These are phyloP conservation scores for Mactra quadrangularis DNA, from an alignment of 1,140 invertebrate genomes.

Conservation along the genomic window DNA sequence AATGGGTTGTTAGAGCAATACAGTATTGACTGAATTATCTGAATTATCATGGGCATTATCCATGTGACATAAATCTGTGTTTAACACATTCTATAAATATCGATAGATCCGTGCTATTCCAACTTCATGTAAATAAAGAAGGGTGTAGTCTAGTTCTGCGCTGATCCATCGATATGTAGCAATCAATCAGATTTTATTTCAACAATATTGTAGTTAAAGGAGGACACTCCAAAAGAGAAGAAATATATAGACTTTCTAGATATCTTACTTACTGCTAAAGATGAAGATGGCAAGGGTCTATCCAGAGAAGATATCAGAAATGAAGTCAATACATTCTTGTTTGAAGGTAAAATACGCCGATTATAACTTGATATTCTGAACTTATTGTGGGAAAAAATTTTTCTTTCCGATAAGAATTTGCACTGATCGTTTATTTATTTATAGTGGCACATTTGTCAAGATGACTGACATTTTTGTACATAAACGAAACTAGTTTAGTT, in stretches of 20 bases:
- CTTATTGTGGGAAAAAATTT: not conserved
- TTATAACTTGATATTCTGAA: not conserved
- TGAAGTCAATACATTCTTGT: conserved; percentile 38
- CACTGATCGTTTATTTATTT: no score
- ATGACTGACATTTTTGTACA: no score
- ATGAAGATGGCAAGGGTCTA: not conserved
- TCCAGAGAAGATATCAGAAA: conserved; percentile 10
- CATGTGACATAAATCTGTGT: not conserved
- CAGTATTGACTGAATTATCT: no score
- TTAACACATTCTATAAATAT: not conserved
- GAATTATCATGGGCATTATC: no score
- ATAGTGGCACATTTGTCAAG: no score
- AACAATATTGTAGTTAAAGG: not conserved
- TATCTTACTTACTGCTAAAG: conserved; percentile 19
- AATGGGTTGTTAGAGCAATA: no score
- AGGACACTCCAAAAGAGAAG: not conserved
- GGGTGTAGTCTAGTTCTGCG: no score
- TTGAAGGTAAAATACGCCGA: conserved; percentile 42
- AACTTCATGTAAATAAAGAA: no score
- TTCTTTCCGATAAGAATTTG: not conserved
- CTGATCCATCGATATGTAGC: not conserved
- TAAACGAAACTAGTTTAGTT: no score
- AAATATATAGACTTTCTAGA: conserved; percentile 22
- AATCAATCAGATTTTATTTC: not conserved
- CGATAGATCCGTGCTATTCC: not conserved